These are phyloP conservation scores for Lysiphlebus fabarum DNA, from an alignment of 1,140 invertebrate genomes.

Conservation along the genomic window DNA sequence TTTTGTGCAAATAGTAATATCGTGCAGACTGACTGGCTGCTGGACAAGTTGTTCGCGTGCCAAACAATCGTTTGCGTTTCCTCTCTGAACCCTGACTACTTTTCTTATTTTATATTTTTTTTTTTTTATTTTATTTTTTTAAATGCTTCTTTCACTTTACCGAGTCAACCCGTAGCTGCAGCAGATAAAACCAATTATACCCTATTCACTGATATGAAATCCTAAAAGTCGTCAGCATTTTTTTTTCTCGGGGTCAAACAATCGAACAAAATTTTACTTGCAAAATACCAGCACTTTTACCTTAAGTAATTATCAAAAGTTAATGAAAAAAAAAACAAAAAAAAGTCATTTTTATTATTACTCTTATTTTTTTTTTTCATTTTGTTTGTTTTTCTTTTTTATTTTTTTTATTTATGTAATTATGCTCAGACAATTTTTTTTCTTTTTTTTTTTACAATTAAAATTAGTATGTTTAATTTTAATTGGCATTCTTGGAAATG, in stretches of 20 bases:
- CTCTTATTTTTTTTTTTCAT: too few species aligned
- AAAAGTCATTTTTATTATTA: too few species aligned
- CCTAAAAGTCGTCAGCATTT: conserved; percentile 35
- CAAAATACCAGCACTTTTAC: conserved; percentile 25
- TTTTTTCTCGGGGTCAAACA: conserved; percentile 9
- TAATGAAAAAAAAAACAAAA: too few species aligned
- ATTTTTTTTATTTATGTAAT: too few species aligned
- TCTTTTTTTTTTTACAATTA: neutral
- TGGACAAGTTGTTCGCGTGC: conserved; percentile 34
- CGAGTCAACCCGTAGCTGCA: conserved; percentile 19
- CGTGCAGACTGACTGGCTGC: conserved; percentile 41
- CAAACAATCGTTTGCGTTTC: conserved; percentile 43
- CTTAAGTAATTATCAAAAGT: too few species aligned
- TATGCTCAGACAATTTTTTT: neutral
- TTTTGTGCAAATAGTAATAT: conserved; percentile 50
- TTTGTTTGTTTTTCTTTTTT: too few species aligned
- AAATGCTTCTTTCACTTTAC: neutral
- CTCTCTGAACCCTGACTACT: neutral
- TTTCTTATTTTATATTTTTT: neutral
- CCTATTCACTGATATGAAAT: conserved; percentile 34
- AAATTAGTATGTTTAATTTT: too few species aligned
- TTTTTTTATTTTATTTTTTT: conserved; percentile 3
- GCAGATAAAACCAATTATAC: conserved; percentile 47
- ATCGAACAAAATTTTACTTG: conserved; percentile 35
- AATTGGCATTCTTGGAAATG: neutral